Conservation (phyloP, 2,113 vertebrate genomes). For the Leucopsar rothschildi region DNA sequence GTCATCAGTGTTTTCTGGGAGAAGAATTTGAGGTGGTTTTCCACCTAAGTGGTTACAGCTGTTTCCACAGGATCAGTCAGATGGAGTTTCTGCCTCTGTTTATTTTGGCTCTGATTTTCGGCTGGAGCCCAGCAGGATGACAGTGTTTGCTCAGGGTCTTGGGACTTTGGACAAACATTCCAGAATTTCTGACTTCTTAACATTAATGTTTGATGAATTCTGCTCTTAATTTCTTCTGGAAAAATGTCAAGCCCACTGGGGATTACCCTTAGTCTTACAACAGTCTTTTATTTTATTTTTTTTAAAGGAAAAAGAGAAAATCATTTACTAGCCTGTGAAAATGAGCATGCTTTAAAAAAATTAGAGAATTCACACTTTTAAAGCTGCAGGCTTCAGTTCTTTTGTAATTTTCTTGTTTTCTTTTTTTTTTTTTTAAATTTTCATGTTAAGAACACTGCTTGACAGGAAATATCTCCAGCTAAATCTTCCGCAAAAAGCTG, state of each 20-base stretch:
- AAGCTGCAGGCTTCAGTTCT: background rate
- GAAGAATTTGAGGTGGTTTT: conserved; percentile 84
- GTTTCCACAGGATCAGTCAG: conserved; percentile 87
- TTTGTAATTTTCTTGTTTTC: background rate
- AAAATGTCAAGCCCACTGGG: conserved; percentile 69
- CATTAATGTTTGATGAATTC: conserved; percentile 80
- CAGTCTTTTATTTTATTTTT: background rate
- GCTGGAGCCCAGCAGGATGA: conserved; percentile 80
- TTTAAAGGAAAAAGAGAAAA: background rate
- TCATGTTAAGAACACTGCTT: background rate
- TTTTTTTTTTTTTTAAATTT: background rate
- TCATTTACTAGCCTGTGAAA: conserved; percentile 20
- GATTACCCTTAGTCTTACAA: conserved; percentile 54
- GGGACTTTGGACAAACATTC: conserved; percentile 85
- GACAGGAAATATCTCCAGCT: background rate
- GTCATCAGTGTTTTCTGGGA: conserved; percentile 80
- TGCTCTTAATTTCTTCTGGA: conserved; percentile 79
- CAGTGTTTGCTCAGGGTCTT: conserved; percentile 75
- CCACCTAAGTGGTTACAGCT: conserved; percentile 92
- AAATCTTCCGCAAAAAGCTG: background rate
- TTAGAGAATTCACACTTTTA: background rate
- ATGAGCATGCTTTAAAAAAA: conserved; percentile 29
- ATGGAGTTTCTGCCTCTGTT: conserved; percentile 86
- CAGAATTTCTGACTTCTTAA: conserved; percentile 82
- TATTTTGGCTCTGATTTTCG: conserved; percentile 81